These are phyloP conservation scores for Mellilla xanthometata DNA, from an alignment of 2,888 invertebrate genomes.

Conservation along the genomic window DNA sequence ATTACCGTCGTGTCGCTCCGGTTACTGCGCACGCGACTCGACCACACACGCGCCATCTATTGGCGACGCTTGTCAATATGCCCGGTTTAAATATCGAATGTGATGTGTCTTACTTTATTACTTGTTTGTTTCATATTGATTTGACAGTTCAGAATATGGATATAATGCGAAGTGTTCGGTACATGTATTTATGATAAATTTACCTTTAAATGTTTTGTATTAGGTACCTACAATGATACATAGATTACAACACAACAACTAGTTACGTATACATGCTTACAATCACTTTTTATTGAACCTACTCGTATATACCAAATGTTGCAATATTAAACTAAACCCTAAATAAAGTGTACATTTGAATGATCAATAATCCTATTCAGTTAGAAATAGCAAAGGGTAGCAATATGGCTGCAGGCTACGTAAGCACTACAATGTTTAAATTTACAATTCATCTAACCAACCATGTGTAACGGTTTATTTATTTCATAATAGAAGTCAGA, in stretches of 20 bases:
- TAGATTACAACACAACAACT: no score
- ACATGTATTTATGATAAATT: no score
- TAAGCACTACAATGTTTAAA: slow-evolving; percentile 27
- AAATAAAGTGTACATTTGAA: slow-evolving; percentile 19
- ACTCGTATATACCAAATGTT: slow-evolving; percentile 1
- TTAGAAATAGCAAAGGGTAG: slow-evolving; percentile 45
- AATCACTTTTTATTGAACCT: no score
- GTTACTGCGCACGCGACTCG: slow-evolving; percentile 80
- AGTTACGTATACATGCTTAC: no score
- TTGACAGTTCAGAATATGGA: slow-evolving; percentile 27
- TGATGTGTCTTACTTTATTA: slow-evolving; percentile 53
- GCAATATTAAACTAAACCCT: background rate
- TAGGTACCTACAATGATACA: no score
- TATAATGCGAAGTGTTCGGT: no score
- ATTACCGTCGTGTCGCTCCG: slow-evolving; percentile 80
- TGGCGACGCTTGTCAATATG: slow-evolving; percentile 12
- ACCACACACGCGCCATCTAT: slow-evolving; percentile 80
- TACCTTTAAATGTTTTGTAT: no score
- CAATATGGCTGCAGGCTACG: slow-evolving; percentile 40
- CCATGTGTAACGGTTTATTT: slow-evolving; percentile 37
- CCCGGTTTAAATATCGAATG: slow-evolving; percentile 52
- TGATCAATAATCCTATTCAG: slow-evolving; percentile 50
- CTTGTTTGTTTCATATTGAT: slow-evolving; percentile 39
- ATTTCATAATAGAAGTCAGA: no score
- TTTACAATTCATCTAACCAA: slow-evolving; percentile 52